phyloP scores from a whole-genome alignment of 2,888 invertebrate genomes.

The Sicus ferrugineus region DNA sequence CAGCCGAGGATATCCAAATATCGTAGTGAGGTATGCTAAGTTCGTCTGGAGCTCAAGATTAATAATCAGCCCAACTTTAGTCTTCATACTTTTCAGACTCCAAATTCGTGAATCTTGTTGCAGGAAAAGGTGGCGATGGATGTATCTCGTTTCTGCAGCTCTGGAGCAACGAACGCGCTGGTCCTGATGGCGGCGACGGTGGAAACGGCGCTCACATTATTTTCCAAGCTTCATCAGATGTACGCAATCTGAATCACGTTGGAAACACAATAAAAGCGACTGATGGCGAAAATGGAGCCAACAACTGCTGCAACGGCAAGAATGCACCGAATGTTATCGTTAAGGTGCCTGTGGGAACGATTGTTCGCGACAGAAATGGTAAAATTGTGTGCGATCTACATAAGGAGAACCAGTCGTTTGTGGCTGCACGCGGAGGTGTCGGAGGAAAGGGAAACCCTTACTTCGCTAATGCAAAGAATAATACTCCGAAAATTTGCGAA shows the following conservation, averaged over 20 bases:
- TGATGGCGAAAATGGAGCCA: conserved; percentile 76
- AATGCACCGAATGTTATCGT: conserved; percentile 76
- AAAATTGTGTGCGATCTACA: conserved; percentile 74
- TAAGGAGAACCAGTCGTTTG: conserved; percentile 77
- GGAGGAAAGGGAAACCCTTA: conserved; percentile 96
- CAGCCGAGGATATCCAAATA: too few relatives aligned
- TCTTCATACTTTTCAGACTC: conserved; percentile 77
- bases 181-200: conserved; percentile 92
- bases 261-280: conserved; percentile 70
- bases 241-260: conserved; percentile 77
- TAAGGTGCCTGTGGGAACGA: conserved; percentile 84
- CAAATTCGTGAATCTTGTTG: conserved; percentile 72
- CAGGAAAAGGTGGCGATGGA: conserved; percentile 94
- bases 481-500: conserved; percentile 87
- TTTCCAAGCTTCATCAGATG: conserved; percentile 74
- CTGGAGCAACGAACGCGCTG: conserved; percentile 86
- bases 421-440: conserved; percentile 93
- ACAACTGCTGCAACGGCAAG: conserved; percentile 83
- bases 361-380: conserved; percentile 70
- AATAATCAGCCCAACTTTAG: conserved; percentile 50
- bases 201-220: conserved; percentile 95
- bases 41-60: not conserved
- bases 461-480: conserved; percentile 80
- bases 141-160: conserved; percentile 84
- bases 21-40: too few relatives aligned